Percentiles rank a stretch among this genome's conserved stretches.
phyloP scores from a whole-genome alignment of 2,888 invertebrate genomes.

The Creontiades dilutus region DNA sequence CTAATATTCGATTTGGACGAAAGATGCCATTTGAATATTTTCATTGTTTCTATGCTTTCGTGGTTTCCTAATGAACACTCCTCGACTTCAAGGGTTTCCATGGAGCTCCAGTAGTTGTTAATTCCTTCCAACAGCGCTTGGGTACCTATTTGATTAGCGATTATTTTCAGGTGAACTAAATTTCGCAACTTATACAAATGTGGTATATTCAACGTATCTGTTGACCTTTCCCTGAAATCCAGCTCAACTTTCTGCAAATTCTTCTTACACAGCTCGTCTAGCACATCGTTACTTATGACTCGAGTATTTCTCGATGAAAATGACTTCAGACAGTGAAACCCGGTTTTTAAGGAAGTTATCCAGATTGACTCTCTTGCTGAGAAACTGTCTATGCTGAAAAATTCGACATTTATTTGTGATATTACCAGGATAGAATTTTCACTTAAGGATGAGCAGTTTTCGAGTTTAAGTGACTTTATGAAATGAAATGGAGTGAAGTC shows the following conservation, averaged over 20 bases:
- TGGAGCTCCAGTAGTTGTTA: background rate
- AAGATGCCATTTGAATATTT: background rate
- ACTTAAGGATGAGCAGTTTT: conserved; percentile 7
- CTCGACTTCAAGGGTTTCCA: conserved; percentile 13
- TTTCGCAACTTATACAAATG: background rate
- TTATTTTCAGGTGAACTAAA: conserved; percentile 10
- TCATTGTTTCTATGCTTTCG: background rate
- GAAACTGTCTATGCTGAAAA: conserved; percentile 33
- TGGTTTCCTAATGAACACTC: conserved; percentile 29
- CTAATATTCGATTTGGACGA: background rate
- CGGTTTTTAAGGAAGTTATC: conserved; percentile 36
- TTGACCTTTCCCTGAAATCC: conserved; percentile 17
- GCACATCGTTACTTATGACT: background rate
- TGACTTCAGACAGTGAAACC: conserved; percentile 11
- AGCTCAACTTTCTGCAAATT: background rate
- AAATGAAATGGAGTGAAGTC: background rate
- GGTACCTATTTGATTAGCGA: background rate
- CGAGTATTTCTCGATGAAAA: background rate
- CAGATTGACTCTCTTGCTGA: background rate
- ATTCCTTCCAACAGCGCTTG: background rate
- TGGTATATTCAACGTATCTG: background rate
- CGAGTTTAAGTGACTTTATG: conserved; percentile 36
- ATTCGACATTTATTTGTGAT: conserved; percentile 33
- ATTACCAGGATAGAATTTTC: conserved; percentile 26
- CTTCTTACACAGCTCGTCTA: conserved; percentile 15